phyloP scores from a whole-genome alignment of 2,888 invertebrate species.

The Caenorhabditis afra region DNA sequence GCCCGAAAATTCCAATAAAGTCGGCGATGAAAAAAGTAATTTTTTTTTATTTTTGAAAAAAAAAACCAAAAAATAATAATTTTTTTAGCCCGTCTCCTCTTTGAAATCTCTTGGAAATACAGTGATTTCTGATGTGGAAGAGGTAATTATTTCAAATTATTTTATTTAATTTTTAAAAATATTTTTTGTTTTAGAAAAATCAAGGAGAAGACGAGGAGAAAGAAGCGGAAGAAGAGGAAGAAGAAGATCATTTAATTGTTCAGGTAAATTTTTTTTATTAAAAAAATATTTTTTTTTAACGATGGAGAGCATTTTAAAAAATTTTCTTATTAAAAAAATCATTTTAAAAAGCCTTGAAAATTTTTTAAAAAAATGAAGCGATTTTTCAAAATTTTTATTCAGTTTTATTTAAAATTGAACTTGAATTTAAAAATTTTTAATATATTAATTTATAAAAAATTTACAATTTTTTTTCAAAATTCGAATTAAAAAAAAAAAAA shows the following conservation, averaged over 20 bases:
- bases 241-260: neutral
- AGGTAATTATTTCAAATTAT: too few species aligned
- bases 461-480: neutral
- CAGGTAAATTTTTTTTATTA: slow-evolving; percentile 8
- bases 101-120: too few species aligned
- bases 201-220: neutral
- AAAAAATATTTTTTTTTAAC: neutral
- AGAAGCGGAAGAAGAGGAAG: neutral
- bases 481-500: neutral
- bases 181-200: neutral
- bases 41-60: too few species aligned
- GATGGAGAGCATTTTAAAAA: neutral
- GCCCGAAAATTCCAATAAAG: neutral
- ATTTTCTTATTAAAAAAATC: too few species aligned
- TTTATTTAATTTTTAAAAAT: neutral
- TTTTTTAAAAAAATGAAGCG: neutral
- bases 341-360: neutral
- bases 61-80: too few species aligned
- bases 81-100: too few species aligned
- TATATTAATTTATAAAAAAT: too few species aligned
- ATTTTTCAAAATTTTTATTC: too few species aligned
- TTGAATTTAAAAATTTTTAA: too few species aligned
- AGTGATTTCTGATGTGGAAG: too few species aligned
- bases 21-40: neutral
- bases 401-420: neutral